Evolutionary conservation across 2,888 invertebrate genomes (phyloP), one percentile per base, ranked within the genome.

Genomic region (Elegia similella): DNA sequence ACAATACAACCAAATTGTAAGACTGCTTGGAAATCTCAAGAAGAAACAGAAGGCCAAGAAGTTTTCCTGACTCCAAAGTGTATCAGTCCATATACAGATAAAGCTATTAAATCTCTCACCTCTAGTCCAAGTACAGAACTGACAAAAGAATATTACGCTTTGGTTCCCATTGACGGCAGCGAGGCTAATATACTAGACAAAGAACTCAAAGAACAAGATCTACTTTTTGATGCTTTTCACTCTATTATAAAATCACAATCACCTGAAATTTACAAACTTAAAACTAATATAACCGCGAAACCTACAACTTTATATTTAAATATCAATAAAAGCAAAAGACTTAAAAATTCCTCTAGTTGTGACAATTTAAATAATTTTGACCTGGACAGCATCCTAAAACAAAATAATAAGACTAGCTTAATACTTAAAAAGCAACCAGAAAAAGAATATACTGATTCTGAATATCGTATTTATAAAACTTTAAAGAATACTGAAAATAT

Each of bases 201-300:
- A 69, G 93, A 93, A 73, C 80, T 92, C 15, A 85, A 79, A 30
- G 92, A 93, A 74, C 93, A 92, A 73, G 92, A 92, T 71, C 88
- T 81, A 47, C 78, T 93, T 42, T 90, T 91, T 44, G 81, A 82
- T 72, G 92, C 92, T 52, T 92, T 92, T 76, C 82, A 89, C 60
- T 86, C 85, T 58, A 91, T 92, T 59, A 85, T 84, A 68, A 83
- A 83, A 70, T 72, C 79, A 2, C 86, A 84, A 76, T 65, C 71
- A 59, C 75, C 73, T 57, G 72, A 77, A 62, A 60, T 70, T 58
- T 73, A 69, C 62, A 76, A 78, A 70, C 66, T 67, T 55, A 73
- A 75, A 60, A 65, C 62, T 57, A 60, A 69, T 42, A 77, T 75
- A 63, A 75, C 72, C 55, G 75, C 66, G 60, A 86, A 87, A 66